Evolutionary conservation across 2,113 vertebrate species (phyloP).

Genomic region (Pipra filicauda): DNA sequence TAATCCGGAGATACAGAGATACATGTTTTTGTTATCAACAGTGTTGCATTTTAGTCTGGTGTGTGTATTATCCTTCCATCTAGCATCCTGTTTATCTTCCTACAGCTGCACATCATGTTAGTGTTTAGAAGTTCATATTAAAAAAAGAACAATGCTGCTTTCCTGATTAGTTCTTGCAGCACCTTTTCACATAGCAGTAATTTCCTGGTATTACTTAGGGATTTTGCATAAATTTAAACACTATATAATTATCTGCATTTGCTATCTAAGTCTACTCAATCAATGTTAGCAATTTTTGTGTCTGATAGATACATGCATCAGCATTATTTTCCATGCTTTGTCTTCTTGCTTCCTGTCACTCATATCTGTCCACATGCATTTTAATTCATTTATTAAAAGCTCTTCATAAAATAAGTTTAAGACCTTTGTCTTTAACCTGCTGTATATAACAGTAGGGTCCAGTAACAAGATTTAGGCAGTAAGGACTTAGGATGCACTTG

Average conservation of each 20-base stretch:
- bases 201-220: not conserved
- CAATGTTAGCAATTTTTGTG: not conserved
- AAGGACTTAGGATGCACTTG: not conserved
- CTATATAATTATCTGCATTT: not conserved
- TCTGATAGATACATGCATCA: not conserved
- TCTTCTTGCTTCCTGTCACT: not conserved
- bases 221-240: not conserved
- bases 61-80: not conserved
- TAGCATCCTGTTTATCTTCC: slow-evolving; percentile 41
- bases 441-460: fast-evolving
- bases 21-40: not conserved
- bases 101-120: not conserved
- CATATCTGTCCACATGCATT: fast-evolving
- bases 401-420: not conserved
- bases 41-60: not conserved
- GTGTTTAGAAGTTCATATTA: not conserved
- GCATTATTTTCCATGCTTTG: not conserved
- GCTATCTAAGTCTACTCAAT: not conserved
- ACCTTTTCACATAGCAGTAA: not conserved
- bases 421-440: not conserved
- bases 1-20: not conserved
- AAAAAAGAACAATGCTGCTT: not conserved
- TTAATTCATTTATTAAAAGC: not conserved
- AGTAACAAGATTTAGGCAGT: not conserved
- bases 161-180: not conserved